phyloP scores from a whole-genome alignment of 2,888 invertebrate genomes.

The Therioaphis trifolii region DNA sequence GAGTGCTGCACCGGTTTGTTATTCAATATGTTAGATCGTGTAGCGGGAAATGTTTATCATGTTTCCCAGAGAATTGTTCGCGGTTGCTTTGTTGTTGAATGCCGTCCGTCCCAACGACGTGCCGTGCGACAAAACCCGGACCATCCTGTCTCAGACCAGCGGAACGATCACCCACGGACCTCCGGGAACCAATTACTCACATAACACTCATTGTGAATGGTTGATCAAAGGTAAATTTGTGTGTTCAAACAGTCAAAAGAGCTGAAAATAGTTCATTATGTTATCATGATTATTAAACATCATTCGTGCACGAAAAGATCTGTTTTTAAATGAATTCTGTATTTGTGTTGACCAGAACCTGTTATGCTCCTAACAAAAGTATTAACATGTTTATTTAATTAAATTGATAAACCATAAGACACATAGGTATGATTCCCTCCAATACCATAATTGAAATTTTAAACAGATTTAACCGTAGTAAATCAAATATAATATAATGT shows the following conservation, averaged over 20 bases:
- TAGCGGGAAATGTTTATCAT: slow-evolving; percentile 37
- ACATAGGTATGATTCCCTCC: too few relatives aligned
- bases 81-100: neutral
- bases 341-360: too few relatives aligned
- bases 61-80: slow-evolving; percentile 37
- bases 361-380: too few relatives aligned
- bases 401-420: too few relatives aligned
- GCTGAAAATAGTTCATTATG: neutral
- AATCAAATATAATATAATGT: too few relatives aligned
- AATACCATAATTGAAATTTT: too few relatives aligned
- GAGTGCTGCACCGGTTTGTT: neutral
- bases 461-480: too few relatives aligned
- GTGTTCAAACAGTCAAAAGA: too few relatives aligned
- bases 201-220: slow-evolving; percentile 96
- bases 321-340: too few relatives aligned
- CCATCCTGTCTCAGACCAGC: slow-evolving; percentile 82
- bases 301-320: too few relatives aligned
- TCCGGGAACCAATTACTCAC: slow-evolving; percentile 86
- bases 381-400: too few relatives aligned
- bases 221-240: slow-evolving; percentile 81
- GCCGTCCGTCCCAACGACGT: slow-evolving; percentile 12
- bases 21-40: slow-evolving; percentile 45
- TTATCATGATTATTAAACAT: too few relatives aligned
- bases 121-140: slow-evolving; percentile 84
- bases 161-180: slow-evolving; percentile 92